A percentile compares a stretch with the other conserved stretches of the same genome.
Conservation (phyloP, 2,888 invertebrate genomes). For the Melieria crassipennis region DNA sequence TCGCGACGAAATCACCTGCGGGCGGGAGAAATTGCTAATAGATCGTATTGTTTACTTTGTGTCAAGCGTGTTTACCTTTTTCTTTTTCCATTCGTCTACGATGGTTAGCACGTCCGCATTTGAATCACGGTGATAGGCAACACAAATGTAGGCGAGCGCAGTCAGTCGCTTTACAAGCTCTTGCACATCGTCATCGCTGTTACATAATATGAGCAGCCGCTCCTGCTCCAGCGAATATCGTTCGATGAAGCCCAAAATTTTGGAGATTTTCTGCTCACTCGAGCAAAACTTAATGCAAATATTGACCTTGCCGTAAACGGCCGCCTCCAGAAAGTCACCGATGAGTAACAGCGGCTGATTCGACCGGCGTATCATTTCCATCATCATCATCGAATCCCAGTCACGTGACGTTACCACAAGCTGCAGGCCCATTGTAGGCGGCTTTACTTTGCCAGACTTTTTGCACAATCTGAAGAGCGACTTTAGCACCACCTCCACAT, state of each 20-base stretch:
- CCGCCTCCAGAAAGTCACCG: slow-evolving; percentile 78
- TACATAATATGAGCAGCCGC: slow-evolving; percentile 74
- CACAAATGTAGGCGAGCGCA: slow-evolving; percentile 43
- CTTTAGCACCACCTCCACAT: slow-evolving; percentile 41
- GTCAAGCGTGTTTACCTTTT: slow-evolving; percentile 39
- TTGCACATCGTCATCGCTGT: slow-evolving; percentile 69
- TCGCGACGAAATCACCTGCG: slow-evolving; percentile 44
- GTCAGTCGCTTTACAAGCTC: slow-evolving; percentile 54
- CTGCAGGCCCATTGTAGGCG: slow-evolving; percentile 66
- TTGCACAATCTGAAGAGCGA: slow-evolving; percentile 42
- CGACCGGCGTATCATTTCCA: slow-evolving; percentile 63
- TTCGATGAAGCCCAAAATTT: slow-evolving; percentile 68
- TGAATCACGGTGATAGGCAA: slow-evolving; percentile 43
- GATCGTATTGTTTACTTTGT: neutral
- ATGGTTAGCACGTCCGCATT: slow-evolving; percentile 35
- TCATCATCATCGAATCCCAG: slow-evolving; percentile 74
- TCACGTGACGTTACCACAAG: slow-evolving; percentile 71
- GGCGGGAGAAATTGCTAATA: neutral
- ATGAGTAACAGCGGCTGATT: slow-evolving; percentile 75
- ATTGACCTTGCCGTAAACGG: slow-evolving; percentile 73
- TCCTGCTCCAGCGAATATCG: slow-evolving; percentile 64
- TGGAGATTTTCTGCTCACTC: slow-evolving; percentile 49
- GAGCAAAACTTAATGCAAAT: slow-evolving; percentile 65
- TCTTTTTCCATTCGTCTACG: slow-evolving; percentile 48
- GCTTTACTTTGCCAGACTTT: slow-evolving; percentile 16